These are phyloP conservation scores for Chrysotoxum bicinctum DNA, from an alignment of 2,888 invertebrate genomes.

Conservation along the genomic window DNA sequence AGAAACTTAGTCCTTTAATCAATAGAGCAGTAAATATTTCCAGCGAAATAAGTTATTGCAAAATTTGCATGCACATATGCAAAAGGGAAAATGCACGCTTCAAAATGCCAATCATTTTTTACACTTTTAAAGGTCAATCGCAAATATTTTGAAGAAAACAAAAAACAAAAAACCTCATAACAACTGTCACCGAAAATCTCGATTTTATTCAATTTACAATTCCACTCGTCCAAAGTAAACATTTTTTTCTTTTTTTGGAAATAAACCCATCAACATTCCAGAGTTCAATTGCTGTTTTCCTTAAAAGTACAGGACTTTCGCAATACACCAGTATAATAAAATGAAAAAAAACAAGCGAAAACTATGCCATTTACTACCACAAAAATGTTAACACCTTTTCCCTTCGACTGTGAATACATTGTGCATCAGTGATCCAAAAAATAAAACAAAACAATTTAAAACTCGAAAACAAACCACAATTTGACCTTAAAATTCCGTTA, in stretches of 20 bases:
- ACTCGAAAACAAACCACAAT: conserved; percentile 49
- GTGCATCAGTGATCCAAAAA: neutral
- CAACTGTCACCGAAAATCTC: conserved; percentile 23
- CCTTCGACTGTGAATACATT: conserved; percentile 49
- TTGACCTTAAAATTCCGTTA: conserved; percentile 71
- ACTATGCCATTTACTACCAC: conserved; percentile 55
- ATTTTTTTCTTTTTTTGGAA: neutral
- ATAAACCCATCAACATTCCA: conserved; percentile 54
- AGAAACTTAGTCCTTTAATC: too few relatives aligned
- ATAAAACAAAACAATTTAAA: neutral
- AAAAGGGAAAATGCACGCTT: neutral
- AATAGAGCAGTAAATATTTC: neutral
- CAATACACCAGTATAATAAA: neutral
- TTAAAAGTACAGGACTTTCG: conserved; percentile 33
- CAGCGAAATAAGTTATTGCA: neutral
- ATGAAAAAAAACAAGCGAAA: neutral
- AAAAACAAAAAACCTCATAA: neutral
- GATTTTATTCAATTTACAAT: neutral
- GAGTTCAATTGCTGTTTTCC: conserved; percentile 38
- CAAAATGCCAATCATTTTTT: neutral
- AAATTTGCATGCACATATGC: neutral
- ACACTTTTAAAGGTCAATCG: conserved; percentile 11
- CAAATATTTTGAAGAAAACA: neutral
- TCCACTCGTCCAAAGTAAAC: neutral
- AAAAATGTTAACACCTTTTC: conserved; percentile 65